phyloP scores from a whole-genome alignment of 2,797 vertebrate species.

The Triplophysa yarkandensis region DNA sequence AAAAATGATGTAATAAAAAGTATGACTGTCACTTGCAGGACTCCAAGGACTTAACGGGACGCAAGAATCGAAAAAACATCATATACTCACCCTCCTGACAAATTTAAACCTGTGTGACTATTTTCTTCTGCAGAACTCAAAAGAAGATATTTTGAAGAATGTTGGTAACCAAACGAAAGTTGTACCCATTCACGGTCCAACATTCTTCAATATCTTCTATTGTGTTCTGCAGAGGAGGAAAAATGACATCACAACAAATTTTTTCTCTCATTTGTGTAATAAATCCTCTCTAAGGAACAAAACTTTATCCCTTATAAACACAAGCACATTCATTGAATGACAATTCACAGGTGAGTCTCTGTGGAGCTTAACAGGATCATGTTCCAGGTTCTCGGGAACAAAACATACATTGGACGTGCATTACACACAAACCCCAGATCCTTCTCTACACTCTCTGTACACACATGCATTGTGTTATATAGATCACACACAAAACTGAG shows the following conservation, averaged over 20 bases:
- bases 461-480: not conserved
- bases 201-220: no score
- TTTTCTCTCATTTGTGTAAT: not conserved
- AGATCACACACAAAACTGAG: not conserved
- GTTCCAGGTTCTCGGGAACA: constrained; percentile 25
- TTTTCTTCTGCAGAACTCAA: no score
- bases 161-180: no score
- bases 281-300: not conserved
- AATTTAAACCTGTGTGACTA: no score
- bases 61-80: no score
- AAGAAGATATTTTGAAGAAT: no score
- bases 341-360: constrained; percentile 24
- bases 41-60: not conserved
- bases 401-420: constrained; percentile 28
- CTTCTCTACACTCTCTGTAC: constrained; percentile 4
- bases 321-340: constrained; percentile 12
- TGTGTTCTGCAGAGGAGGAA: no score
- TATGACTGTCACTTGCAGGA: not conserved
- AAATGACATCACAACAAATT: not conserved
- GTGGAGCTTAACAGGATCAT: constrained; percentile 13
- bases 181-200: no score
- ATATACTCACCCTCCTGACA: no score
- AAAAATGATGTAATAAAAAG: not conserved
- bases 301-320: not conserved
- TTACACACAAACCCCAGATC: constrained; percentile 29